Base-by-base conservation (phyloP, 2,113 vertebrate genomes). In the Perca fluviatilis region DNA sequence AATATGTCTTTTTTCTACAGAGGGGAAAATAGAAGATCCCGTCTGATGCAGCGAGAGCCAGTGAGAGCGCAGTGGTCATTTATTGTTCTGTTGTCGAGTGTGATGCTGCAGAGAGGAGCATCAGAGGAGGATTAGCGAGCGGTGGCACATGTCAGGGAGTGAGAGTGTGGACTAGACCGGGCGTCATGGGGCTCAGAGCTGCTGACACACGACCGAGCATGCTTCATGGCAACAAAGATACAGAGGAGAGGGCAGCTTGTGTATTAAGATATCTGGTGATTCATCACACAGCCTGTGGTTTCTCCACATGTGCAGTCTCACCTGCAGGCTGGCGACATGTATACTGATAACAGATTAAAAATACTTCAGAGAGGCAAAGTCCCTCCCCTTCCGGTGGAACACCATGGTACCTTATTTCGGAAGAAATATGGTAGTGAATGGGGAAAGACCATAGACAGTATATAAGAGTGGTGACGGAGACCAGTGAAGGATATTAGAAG, bases 141-240 rank as follows among this genome's bases (percentile, higher is more conserved):
- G 16, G 81, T 47, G 85, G 90, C 92, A 93, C 94, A 93, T 94
- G 94, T 93, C 90, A 88, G 83, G 84, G 80, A 93, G 92, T 88
- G 93, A 94, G 92, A 93, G 91, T 91, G 90, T 85, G 83, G 77
- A 50, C 79, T 19, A 1, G 57, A 16, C 50, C 13, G 46, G 61
- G 80, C 57, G 62, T 81, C 72, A 56, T 64, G 40, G 56, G 61
- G 83, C 80, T 85, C 85, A 87, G 88, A 68, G 72, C 69, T 2
- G 57, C 36, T 23, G 56, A 77, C 89, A 88, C 84, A 76, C 74
- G 69, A 1, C 80, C n/a, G 14, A 58, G 19, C 84, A 84, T 62
- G 61, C 83, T 77, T 47, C 78, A 30, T 15, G 6, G 18, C 57
- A 16, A 51, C 63, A 12, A 25, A 33, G 16, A 62, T 2, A 4